Percentiles rank a stretch among this genome's conserved stretches.
These are phyloP conservation scores for Heloderma charlesbogerti DNA, from an alignment of 2,113 vertebrate genomes.

Conservation along the genomic window DNA sequence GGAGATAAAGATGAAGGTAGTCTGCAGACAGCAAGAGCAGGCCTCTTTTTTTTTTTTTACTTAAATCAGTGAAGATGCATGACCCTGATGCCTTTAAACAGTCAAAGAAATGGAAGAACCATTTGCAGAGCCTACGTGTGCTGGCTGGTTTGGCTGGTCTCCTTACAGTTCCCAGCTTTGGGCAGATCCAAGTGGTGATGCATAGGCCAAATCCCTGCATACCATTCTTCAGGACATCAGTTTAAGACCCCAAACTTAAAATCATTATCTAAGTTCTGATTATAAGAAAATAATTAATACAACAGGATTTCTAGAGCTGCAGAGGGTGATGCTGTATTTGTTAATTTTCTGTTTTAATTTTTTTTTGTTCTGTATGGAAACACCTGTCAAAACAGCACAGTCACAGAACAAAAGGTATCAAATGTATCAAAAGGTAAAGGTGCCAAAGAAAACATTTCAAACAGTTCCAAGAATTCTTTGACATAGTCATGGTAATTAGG, in stretches of 20 bases:
- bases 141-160: background rate
- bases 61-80: background rate
- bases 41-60: background rate
- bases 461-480: constrained; percentile 73
- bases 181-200: background rate
- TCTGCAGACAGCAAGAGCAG: background rate
- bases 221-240: background rate
- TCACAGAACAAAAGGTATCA: constrained; percentile 62
- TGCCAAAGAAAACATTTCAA: constrained; percentile 72
- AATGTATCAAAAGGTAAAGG: constrained; percentile 53
- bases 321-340: constrained; percentile 46
- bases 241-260: constrained; percentile 25
- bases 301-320: constrained; percentile 50
- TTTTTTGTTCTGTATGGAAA: constrained; percentile 44
- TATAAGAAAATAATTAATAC: constrained; percentile 78
- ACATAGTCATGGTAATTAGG: constrained; percentile 75
- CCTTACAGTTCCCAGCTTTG: background rate
- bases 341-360: constrained; percentile 55
- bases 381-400: background rate
- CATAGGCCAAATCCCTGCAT: background rate
- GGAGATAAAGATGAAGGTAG: background rate
- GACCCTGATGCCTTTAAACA: background rate
- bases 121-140: background rate
- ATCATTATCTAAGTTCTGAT: constrained; percentile 73
- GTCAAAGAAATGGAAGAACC: background rate